Conservation (phyloP, 2,797 vertebrate genomes). For the Sebastes minor region DNA sequence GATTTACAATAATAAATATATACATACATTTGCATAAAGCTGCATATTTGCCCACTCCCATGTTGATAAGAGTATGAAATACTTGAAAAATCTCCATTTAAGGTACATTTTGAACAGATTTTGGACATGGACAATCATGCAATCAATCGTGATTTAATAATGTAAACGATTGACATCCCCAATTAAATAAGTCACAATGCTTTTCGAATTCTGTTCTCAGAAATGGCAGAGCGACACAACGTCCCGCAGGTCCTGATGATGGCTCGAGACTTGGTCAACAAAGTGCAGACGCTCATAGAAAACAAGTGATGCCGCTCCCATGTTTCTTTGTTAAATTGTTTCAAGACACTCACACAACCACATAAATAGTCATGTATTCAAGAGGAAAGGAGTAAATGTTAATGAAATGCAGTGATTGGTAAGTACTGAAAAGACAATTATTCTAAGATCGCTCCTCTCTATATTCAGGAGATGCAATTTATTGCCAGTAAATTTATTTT, state of each 20-base stretch:
- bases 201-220: conserved; percentile 73
- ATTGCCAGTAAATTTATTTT: conserved; percentile 61
- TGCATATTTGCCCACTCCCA: no score
- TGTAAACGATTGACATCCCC: no score
- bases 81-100: no score
- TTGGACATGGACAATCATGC: no score
- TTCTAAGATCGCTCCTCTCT: conserved; percentile 51
- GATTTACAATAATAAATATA: no score
- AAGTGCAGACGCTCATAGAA: conserved; percentile 97
- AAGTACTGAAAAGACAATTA: conserved; percentile 14
- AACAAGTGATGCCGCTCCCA: conserved; percentile 88
- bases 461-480: conserved; percentile 46
- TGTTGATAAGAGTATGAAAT: fast-evolving
- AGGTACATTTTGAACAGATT: no score
- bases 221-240: conserved; percentile 96
- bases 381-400: conserved; percentile 16
- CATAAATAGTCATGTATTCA: conserved; percentile 21
- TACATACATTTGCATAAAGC: no score
- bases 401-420: conserved; percentile 34
- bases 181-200: background rate
- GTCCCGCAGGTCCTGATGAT: conserved; percentile 91
- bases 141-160: no score
- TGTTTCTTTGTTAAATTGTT: conserved; percentile 34
- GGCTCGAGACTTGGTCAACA: conserved; percentile 94
- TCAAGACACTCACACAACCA: conserved; percentile 14